These are phyloP conservation scores for Magallana gigas DNA, from an alignment of 1,140 invertebrate species.

Conservation along the genomic window DNA sequence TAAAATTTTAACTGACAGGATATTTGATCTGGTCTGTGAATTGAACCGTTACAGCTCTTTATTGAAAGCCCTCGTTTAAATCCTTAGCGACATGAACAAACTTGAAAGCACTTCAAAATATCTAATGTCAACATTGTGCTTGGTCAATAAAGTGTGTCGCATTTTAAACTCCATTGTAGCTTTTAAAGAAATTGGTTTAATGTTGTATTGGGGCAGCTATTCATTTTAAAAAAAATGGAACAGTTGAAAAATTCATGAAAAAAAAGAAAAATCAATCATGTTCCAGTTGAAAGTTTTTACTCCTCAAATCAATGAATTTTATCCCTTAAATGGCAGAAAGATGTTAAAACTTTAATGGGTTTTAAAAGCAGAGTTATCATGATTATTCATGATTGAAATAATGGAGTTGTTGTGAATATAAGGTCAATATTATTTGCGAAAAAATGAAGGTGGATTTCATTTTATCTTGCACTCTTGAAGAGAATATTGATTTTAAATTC, in stretches of 20 bases:
- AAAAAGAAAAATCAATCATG: not conserved
- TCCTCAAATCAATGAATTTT: too few relatives aligned
- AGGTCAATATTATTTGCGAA: too few relatives aligned
- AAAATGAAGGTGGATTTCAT: too few relatives aligned
- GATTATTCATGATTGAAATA: too few relatives aligned
- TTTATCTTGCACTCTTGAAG: too few relatives aligned
- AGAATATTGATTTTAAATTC: too few relatives aligned
- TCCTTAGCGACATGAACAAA: constrained; percentile 28
- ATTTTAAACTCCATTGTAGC: not conserved
- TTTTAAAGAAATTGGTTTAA: not conserved
- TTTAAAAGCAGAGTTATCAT: too few relatives aligned
- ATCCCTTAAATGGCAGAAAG: too few relatives aligned
- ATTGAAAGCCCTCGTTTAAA: not conserved
- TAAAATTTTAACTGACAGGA: constrained; percentile 20
- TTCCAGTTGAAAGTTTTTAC: too few relatives aligned
- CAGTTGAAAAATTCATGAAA: not conserved
- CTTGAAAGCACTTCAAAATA: constrained; percentile 31
- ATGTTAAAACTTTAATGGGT: too few relatives aligned
- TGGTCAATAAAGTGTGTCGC: constrained; percentile 25
- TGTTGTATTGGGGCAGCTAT: not conserved
- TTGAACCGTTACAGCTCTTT: not conserved
- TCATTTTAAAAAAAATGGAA: not conserved
- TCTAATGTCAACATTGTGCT: constrained; percentile 37
- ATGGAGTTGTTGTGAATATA: too few relatives aligned
- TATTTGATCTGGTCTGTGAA: constrained; percentile 6